Base-by-base conservation (phyloP, 2,888 invertebrate species). In the Orgyia antiqua region DNA sequence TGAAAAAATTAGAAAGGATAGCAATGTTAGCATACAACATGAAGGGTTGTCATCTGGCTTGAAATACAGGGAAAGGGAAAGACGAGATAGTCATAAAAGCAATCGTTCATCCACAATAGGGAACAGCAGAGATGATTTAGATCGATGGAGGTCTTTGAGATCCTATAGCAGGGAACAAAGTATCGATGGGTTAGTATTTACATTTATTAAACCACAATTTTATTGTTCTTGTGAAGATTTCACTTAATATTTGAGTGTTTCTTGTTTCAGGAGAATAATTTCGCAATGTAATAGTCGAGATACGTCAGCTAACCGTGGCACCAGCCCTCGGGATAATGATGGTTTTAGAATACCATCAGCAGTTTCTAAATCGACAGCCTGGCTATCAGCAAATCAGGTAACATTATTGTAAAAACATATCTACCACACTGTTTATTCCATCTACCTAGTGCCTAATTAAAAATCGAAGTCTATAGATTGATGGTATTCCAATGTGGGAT, bases 101-200 rank as follows among this genome's bases (percentile, higher is more conserved):
- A 87, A 80, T 45, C 68, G 79, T 1, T 86, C 86, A 2, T 84
- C 84, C 19, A 86, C 73, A 2, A 73, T 84, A 37, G 86, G 83
- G 1, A 84, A 82, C 36, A 84, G 84, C 35, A 66, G 86, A 39
- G 86, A 86, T 47, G 84, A 86, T 45, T 62, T 86, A 35, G 86
- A 86, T 36, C 67, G 79, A 28, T 86, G 86, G 86, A 69, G 86
- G 25, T 86, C 86, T 1, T 53, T 84, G 37, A 61, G 86, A 20
- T 86, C 84, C 10, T 87, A 75, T 31, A 88, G 86, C 57, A 68
- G 87, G 41, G 87, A 87, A 53, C 86, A 84, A 27, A 87, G 87
- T 39, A 67, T 74, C 32, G 87, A 88, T 64, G 77, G 87, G 87
- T 86, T 57, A 42, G 52, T 11, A 15, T 12, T 6, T 9, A n/a